phyloP scores from a whole-genome alignment of 2,888 invertebrate genomes.

The Melanostoma mellinum region DNA sequence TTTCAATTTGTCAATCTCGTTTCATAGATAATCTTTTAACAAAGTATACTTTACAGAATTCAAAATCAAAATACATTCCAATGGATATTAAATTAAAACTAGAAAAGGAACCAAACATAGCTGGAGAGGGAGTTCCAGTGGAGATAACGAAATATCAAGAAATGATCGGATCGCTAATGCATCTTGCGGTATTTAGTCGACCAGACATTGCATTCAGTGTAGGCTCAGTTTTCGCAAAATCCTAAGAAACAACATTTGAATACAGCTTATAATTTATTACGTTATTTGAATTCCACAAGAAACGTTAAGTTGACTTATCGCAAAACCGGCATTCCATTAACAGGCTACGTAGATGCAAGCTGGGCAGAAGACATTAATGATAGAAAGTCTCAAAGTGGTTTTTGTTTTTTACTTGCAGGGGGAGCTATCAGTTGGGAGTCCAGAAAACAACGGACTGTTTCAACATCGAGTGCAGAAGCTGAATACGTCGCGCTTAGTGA shows the following conservation, averaged over 20 bases:
- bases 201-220: slow-evolving; percentile 13
- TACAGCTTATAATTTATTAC: slow-evolving; percentile 6
- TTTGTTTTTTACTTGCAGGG: slow-evolving; percentile 31
- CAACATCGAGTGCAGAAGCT: slow-evolving; percentile 28
- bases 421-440: slow-evolving; percentile 25
- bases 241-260: slow-evolving; percentile 11
- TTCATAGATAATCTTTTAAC: background rate
- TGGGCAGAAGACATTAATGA: slow-evolving; percentile 29
- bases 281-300: slow-evolving; percentile 16
- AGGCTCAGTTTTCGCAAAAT: background rate
- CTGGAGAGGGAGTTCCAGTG: background rate
- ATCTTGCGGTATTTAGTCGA: background rate
- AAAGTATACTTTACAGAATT: background rate
- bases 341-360: slow-evolving; percentile 16
- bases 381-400: slow-evolving; percentile 34
- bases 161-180: slow-evolving; percentile 10
- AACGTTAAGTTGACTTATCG: slow-evolving; percentile 20
- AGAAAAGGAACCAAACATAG: background rate
- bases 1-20: slow-evolving; percentile 1
- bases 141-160: too few species aligned
- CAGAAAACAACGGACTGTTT: slow-evolving; percentile 2
- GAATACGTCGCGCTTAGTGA: slow-evolving; percentile 11
- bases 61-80: background rate
- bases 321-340: slow-evolving; percentile 2
- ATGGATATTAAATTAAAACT: slow-evolving; percentile 4